Evolutionary conservation across 30 jellyfish, hydroid and myxozoan species (phyloP), one percentile per base, ranked within the genome.

Genomic region (Pelagia noctiluca): DNA sequence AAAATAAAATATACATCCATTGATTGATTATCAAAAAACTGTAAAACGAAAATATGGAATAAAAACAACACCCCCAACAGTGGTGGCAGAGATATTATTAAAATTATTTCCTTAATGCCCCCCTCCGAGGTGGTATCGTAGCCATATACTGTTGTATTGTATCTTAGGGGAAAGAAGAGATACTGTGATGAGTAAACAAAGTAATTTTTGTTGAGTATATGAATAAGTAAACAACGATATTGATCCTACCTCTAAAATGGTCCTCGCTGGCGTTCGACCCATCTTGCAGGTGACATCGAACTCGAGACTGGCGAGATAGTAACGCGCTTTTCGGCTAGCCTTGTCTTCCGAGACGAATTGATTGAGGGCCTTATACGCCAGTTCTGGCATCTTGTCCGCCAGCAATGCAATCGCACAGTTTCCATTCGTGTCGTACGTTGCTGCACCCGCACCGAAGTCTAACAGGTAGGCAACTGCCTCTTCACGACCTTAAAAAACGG

Each of bases 341-440:
- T 73, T 71, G 73, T 94, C 93, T 32, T 85, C 93, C 18, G 82
- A 62, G 16, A 68, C 21, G 57, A 87, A 83, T 66, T 94, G 97
- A 73, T 88, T 84, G 24, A 94, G 73, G 23, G 99, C 99, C 29
- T 34, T 46, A 26, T 57, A 12, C 5, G 99, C 97, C 42, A 82
- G 50, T n/a, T 88, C 76, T 37, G 97, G 99, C 97, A 94, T 94
- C 52, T 88, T 94, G 49, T 87, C 97, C 25, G 83, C 75, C 97
- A 94, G 81, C 38, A 88, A 69, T 38, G 96, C 66, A 26, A 88
- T 79, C 30, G 89, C 90, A 22, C 88, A 77, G 75, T 78, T 87
- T 7, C 99, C 99, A 1, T 61, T 84, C 11, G 38, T 47, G 75
- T 94, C 99, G 52, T 71, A 76, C 29, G 78, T 89, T 16, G 96